phyloP scores from a whole-genome alignment of 2,113 vertebrate species.

The Uria lomvia region DNA sequence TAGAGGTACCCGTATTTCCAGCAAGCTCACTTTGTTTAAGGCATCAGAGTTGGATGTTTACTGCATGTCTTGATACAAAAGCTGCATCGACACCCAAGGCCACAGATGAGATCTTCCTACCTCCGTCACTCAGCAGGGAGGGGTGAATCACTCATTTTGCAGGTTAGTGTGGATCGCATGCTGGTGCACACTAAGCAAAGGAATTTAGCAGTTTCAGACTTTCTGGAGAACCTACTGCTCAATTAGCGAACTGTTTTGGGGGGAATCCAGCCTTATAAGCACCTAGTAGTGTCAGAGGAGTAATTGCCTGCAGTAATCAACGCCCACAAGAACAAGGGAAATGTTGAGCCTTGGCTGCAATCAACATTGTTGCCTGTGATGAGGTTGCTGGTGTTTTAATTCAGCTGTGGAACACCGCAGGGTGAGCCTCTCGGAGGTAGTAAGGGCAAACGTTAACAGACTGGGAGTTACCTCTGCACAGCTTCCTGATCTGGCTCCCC shows the following conservation, averaged over 20 bases:
- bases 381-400: not conserved
- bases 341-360: not conserved
- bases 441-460: slow-evolving; percentile 55
- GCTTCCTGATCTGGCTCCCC: slow-evolving; percentile 97
- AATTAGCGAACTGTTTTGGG: not conserved
- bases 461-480: slow-evolving; percentile 90
- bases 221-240: slow-evolving; percentile 17
- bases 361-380: not conserved
- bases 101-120: not conserved
- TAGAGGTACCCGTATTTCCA: not conserved
- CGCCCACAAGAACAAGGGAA: not conserved
- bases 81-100: slow-evolving; percentile 30
- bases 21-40: slow-evolving; percentile 50
- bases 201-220: not conserved
- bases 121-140: not conserved
- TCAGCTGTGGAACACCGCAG: not conserved
- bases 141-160: not conserved
- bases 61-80: slow-evolving; percentile 49
- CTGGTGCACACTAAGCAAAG: slow-evolving; percentile 47
- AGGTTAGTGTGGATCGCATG: slow-evolving; percentile 58
- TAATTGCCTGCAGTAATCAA: not conserved
- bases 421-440: slow-evolving; percentile 35
- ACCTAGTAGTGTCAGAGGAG: not conserved
- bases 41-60: slow-evolving; percentile 71
- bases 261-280: not conserved